These are phyloP conservation scores for Reticulitermes lucifugus DNA, from an alignment of 2,888 invertebrate species.

Conservation along the genomic window DNA sequence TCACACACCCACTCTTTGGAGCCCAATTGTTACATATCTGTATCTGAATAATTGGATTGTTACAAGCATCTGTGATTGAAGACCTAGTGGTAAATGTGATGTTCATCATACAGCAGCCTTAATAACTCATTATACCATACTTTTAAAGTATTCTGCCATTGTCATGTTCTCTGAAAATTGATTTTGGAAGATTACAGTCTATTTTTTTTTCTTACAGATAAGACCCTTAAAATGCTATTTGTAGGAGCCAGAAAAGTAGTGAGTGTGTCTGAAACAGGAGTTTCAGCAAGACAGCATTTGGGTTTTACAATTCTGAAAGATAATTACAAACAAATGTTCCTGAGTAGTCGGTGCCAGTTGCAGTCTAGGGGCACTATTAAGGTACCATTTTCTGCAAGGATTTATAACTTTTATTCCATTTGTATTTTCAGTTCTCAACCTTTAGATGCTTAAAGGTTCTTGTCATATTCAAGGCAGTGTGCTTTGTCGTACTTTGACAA, in stretches of 20 bases:
- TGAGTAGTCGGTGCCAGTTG: background rate
- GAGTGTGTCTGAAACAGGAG: background rate
- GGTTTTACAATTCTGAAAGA: background rate
- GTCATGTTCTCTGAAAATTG: too few relatives aligned
- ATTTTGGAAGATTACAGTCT: too few relatives aligned
- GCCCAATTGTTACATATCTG: too few relatives aligned
- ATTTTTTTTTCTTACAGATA: background rate
- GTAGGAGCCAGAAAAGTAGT: background rate
- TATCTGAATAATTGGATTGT: too few relatives aligned
- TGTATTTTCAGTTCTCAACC: background rate
- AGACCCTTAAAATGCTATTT: slow-evolving; percentile 10
- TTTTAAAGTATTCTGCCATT: too few relatives aligned
- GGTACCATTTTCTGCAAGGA: background rate
- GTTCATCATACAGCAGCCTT: too few relatives aligned
- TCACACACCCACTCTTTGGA: too few relatives aligned
- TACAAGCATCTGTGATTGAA: too few relatives aligned
- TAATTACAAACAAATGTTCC: slow-evolving; percentile 16
- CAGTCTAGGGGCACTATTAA: background rate
- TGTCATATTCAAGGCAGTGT: background rate
- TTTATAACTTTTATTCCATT: background rate
- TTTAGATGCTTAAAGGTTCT: background rate
- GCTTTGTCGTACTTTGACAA: too few relatives aligned
- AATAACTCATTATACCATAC: too few relatives aligned
- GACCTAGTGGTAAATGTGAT: too few relatives aligned
- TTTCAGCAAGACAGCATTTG: background rate